Evolutionary conservation across 2,113 vertebrate species (phyloP).

Genomic region (Telmatochromis brachygnathus): DNA sequence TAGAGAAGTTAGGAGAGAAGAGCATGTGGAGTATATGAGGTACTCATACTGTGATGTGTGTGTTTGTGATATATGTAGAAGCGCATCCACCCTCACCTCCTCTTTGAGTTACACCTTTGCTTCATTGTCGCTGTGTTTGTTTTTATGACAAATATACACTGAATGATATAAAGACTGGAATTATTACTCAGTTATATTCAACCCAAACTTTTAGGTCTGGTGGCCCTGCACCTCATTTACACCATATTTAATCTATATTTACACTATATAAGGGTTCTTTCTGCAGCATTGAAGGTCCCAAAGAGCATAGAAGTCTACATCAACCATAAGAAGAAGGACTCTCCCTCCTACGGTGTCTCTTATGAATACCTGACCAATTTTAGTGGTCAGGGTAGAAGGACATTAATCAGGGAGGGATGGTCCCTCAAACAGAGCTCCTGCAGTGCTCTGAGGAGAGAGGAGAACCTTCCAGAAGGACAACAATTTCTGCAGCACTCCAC

Average conservation of each 20-base stretch:
- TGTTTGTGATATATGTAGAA: not conserved
- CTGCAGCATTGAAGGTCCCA: not conserved
- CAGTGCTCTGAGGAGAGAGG: not conserved
- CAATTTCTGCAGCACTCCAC: not conserved
- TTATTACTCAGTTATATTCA: not conserved
- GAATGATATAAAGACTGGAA: not conserved
- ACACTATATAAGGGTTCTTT: not conserved
- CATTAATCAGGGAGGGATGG: fast-evolving
- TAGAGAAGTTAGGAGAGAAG: not conserved
- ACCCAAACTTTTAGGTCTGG: fast-evolving
- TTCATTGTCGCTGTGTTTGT: not conserved
- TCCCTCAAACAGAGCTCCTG: not conserved
- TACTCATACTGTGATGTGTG: not conserved
- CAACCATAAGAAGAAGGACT: not conserved
- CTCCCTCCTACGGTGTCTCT: fast-evolving
- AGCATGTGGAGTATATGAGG: not conserved
- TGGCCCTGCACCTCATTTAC: not conserved
- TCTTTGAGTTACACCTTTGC: not conserved
- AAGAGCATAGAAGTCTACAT: not conserved
- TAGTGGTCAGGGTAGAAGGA: not conserved
- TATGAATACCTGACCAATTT: fast-evolving
- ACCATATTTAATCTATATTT: not conserved
- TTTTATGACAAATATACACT: not conserved
- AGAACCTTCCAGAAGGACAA: not conserved
- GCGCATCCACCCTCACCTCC: not conserved